Conservation (phyloP, 2,113 vertebrate species). For the Rhadina sibilatrix region DNA sequence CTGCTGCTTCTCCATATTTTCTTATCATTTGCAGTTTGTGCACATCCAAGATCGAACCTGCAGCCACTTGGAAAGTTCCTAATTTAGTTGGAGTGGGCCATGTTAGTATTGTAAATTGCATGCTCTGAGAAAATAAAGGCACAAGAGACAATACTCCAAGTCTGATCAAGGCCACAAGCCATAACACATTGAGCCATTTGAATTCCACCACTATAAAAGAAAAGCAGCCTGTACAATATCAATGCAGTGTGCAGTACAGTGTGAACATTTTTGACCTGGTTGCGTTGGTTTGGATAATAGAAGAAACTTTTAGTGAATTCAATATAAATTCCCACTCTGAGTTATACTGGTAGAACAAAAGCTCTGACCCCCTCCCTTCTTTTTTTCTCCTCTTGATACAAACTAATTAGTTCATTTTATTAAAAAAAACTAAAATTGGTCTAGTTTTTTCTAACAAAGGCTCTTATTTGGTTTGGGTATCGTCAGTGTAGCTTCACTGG, state of each 20-base stretch:
- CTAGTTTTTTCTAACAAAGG: background rate
- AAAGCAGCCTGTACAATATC: background rate
- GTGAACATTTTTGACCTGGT: background rate
- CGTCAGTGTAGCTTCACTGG: background rate
- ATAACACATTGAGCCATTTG: background rate
- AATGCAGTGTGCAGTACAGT: background rate
- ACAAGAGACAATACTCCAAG: background rate
- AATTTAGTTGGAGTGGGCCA: background rate
- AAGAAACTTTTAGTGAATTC: background rate
- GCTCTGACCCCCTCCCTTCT: rapidly evolving
- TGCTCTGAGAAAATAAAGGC: background rate
- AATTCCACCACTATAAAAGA: background rate
- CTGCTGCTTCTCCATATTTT: background rate
- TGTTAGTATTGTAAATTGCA: background rate
- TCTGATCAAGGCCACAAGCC: background rate
- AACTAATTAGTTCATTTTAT: background rate
- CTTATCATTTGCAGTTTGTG: background rate
- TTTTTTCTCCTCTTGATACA: background rate
- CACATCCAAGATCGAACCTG: rapidly evolving
- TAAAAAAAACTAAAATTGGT: background rate
- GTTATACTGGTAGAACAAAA: background rate
- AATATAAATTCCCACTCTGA: background rate
- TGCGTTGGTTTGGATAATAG: background rate
- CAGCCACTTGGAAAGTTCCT: background rate
- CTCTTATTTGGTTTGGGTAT: background rate